phyloP scores from a whole-genome alignment of 37 sponge, comb jelly and placozoan genomes.

The Agelas oroides region DNA sequence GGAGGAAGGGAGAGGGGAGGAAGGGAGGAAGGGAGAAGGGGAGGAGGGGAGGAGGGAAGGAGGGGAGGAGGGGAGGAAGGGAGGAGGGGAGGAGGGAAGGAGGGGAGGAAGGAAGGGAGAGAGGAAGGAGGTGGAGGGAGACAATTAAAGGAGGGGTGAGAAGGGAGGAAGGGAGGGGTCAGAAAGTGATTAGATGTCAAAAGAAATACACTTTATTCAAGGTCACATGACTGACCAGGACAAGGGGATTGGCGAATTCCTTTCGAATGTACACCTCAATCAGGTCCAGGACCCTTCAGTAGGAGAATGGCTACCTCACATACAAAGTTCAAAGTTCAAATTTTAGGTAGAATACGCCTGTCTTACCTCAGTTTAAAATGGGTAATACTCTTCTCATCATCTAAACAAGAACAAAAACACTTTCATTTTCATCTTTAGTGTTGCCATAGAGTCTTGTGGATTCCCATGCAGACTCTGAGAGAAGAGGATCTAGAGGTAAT shows the following conservation, averaged over 20 bases:
- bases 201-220: too few relatives aligned
- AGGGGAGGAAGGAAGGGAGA: not conserved
- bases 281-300: constrained; percentile 54
- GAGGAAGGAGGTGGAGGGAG: too few relatives aligned
- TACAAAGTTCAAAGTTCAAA: too few relatives aligned
- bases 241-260: constrained; percentile 45
- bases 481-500: too few relatives aligned
- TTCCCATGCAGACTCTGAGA: too few relatives aligned
- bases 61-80: not conserved
- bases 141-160: too few relatives aligned
- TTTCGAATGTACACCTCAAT: constrained; percentile 44
- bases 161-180: too few relatives aligned
- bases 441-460: too few relatives aligned
- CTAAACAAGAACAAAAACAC: constrained; percentile 14
- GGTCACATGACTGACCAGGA: constrained; percentile 45
- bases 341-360: too few relatives aligned
- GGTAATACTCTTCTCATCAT: constrained; percentile 32
- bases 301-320: too few relatives aligned
- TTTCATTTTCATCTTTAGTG: too few relatives aligned
- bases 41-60: not conserved
- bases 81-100: not conserved
- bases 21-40: not conserved
- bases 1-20: not conserved
- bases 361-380: constrained; percentile 61
- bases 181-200: too few relatives aligned